Evolutionary conservation across 2,113 vertebrate genomes (phyloP).

Genomic region (Pterocles orientalis): DNA sequence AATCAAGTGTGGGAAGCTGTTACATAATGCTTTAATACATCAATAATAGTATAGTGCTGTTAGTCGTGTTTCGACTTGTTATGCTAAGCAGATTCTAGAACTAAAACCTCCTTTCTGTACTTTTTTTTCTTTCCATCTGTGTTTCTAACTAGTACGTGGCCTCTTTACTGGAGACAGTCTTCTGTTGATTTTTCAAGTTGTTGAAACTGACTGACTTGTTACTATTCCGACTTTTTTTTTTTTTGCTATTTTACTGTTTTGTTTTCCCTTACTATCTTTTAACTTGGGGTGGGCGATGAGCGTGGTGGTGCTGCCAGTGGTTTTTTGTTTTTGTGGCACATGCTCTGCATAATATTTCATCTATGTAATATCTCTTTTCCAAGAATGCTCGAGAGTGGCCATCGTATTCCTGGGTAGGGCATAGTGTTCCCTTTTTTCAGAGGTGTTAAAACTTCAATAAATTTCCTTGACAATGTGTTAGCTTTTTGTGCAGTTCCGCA

Average conservation of each 20-base stretch:
- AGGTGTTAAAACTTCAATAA: background rate
- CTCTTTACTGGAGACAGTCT: background rate
- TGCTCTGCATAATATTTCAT: background rate
- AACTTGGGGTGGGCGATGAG: background rate
- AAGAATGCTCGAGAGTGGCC: background rate
- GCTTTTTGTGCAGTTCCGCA: rapidly evolving
- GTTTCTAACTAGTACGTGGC: background rate
- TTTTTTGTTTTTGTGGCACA: background rate
- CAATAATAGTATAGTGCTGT: background rate
- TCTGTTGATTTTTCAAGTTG: background rate
- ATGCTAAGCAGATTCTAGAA: background rate
- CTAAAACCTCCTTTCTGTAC: rapidly evolving
- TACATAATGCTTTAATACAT: rapidly evolving
- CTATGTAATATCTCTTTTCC: background rate
- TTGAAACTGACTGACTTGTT: background rate
- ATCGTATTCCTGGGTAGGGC: rapidly evolving
- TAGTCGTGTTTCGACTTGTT: background rate
- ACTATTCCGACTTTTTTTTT: background rate
- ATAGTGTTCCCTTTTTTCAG: background rate
- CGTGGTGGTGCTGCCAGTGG: background rate
- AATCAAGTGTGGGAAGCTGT: background rate
- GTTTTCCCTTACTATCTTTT: background rate
- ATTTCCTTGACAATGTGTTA: background rate
- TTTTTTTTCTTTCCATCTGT: background rate
- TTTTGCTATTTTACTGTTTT: background rate